Evolutionary conservation across 2,888 invertebrate species (phyloP), one percentile per base, ranked within the genome.

Genomic region (Drosophila meridiana): DNA sequence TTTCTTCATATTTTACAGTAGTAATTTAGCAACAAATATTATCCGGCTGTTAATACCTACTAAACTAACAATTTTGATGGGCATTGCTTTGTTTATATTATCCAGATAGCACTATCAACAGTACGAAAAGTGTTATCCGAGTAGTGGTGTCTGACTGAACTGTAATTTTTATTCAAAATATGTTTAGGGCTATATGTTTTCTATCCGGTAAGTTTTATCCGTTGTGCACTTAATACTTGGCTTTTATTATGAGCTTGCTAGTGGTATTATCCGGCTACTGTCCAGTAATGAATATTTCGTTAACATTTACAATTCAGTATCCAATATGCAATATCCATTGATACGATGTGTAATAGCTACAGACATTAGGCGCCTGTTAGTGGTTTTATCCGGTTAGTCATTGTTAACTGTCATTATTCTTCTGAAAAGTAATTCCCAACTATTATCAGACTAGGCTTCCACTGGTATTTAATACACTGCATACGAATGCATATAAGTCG

Each of bases 191-290:
- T 20, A 20, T 20, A 20, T 20, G 11, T 4, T 26, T 45, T 0
- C 11, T 11, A 48, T 30, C 30, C 47, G 47, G 2, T 0, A 14
- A 8, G 14, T 14, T 30, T 30, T 30, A 30, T 30, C 14, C 14
- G 20, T 0, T 11, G 2, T 6, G 6, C 1, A 26, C 13, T 4
- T 47, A 6, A 2, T 13, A 6, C 4, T 28, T 5, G 0, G 7
- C 4, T 20, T 20, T 20, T 20, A 20, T 20, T 20, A 20, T 20
- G 20, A 20, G 20, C 20, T 20, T 20, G 20, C 20, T 20, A 20
- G 20, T 14, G 4, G 0, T 14, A 0, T 14, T 14, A 14, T 30
- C 42, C 42, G 8, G 1, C 8, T 42, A 3, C 20, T 20, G 1
- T 20, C 20, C 20, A 20, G 20, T 20, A 20, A 20, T 20, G 20